Evolutionary conservation across 2,888 invertebrate species (phyloP).

Genomic region (Linnaemya tessellans): DNA sequence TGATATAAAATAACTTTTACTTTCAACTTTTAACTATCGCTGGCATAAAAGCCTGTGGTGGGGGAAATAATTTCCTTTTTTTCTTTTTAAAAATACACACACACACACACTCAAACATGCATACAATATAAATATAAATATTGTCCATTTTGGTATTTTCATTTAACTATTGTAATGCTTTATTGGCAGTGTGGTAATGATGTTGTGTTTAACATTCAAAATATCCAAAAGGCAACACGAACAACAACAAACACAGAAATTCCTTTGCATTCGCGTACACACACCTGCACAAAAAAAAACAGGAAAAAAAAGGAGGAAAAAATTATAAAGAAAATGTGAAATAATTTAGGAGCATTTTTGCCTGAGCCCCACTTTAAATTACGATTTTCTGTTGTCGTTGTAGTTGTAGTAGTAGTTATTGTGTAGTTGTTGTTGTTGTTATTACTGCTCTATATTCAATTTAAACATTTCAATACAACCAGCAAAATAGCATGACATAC

Average conservation of each 20-base stretch:
- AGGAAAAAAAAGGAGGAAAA: background rate
- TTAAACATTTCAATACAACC: conserved; percentile 55
- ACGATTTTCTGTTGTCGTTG: background rate
- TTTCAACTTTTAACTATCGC: background rate
- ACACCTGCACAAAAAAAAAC: background rate
- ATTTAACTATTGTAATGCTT: conserved; percentile 27
- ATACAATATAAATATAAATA: background rate
- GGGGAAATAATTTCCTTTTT: conserved; percentile 14
- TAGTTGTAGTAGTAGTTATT: no score
- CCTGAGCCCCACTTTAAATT: conserved; percentile 43
- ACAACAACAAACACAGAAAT: conserved; percentile 28
- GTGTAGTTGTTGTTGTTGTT: conserved; percentile 17
- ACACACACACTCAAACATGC: no score
- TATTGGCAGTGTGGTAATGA: conserved; percentile 63
- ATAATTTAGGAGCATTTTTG: conserved; percentile 46
- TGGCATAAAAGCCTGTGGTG: conserved; percentile 8
- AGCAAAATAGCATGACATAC: conserved; percentile 5
- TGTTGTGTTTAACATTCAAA: conserved; percentile 67
- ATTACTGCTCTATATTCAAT: conserved; percentile 44
- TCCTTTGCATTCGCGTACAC: conserved; percentile 19
- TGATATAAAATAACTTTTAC: background rate
- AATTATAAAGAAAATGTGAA: conserved; percentile 49
- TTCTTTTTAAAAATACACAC: background rate
- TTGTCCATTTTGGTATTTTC: conserved; percentile 3
- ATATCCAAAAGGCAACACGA: conserved; percentile 36